Evolutionary conservation across 2,797 vertebrate species (phyloP).

Genomic region (Ptychadena robeensis): DNA sequence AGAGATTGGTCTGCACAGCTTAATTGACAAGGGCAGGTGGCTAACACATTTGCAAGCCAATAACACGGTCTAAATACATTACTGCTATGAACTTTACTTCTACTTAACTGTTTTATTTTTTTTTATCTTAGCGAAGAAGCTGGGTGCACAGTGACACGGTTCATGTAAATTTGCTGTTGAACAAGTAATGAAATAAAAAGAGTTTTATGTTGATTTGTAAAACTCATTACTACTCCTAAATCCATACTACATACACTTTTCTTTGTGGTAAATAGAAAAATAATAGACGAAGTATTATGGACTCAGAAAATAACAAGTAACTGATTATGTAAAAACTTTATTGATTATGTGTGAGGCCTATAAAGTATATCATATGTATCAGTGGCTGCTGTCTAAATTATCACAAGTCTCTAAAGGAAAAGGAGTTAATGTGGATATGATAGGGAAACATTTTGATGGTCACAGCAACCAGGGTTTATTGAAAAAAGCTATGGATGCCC

Average conservation of each 20-base stretch:
- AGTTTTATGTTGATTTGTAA: background rate
- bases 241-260: background rate
- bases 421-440: too few species aligned
- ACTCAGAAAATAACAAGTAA: too few species aligned
- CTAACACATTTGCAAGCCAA: constrained; percentile 51
- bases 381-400: too few species aligned
- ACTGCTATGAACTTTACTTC: constrained; percentile 45
- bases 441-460: too few species aligned
- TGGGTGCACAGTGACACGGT: background rate
- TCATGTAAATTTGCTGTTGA: constrained; percentile 13
- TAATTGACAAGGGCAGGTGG: constrained; percentile 69
- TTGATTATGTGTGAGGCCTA: too few species aligned
- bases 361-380: too few species aligned
- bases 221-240: background rate
- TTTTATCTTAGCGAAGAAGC: background rate
- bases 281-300: background rate
- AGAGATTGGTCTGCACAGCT: constrained; percentile 62
- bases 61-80: constrained; percentile 46
- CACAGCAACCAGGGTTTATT: too few species aligned
- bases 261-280: background rate
- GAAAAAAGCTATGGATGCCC: too few species aligned
- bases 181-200: background rate
- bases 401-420: too few species aligned
- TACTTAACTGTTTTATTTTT: constrained; percentile 30
- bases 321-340: too few species aligned